These are phyloP conservation scores for Argentina silus DNA, from an alignment of 2,797 vertebrate species.

Conservation along the genomic window DNA sequence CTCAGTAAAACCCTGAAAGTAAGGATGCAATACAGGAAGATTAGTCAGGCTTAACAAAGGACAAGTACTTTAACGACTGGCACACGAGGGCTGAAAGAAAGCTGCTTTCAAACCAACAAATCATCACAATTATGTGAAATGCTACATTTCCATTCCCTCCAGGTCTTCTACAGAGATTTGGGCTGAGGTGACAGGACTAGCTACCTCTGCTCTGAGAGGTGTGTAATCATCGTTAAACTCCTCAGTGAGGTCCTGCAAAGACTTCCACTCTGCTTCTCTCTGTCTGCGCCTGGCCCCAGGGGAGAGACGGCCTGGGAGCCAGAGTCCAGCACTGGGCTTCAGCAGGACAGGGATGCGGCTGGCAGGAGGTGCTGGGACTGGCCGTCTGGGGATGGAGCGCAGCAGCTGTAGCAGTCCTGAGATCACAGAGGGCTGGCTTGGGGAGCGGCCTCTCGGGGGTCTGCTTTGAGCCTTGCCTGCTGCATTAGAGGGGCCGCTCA, in stretches of 20 bases:
- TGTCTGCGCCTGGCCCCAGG: constrained; percentile 33
- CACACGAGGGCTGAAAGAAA: not conserved
- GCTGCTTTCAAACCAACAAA: constrained; percentile 16
- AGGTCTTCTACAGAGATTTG: constrained; percentile 15
- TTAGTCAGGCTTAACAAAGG: not conserved
- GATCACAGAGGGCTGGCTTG: constrained; percentile 63
- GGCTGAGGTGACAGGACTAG: constrained; percentile 10
- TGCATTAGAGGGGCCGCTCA: constrained; percentile 29
- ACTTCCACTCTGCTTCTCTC: constrained; percentile 57
- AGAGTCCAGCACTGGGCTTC: constrained; percentile 29
- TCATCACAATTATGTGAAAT: not conserved
- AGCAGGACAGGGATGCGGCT: constrained; percentile 76
- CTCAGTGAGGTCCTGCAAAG: constrained; percentile 73
- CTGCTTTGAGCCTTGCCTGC: constrained; percentile 41
- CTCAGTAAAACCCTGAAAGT: constrained; percentile 50
- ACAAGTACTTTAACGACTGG: not conserved
- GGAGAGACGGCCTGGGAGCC: constrained; percentile 6
- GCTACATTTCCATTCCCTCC: constrained; percentile 17
- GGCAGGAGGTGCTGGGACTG: constrained; percentile 54
- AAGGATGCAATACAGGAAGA: constrained; percentile 27
- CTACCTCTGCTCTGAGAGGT: constrained; percentile 74
- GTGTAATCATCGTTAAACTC: constrained; percentile 79
- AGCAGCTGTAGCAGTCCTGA: constrained; percentile 74
- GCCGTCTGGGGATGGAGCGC: constrained; percentile 61
- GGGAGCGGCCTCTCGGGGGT: constrained; percentile 16